Evolutionary conservation across 2,113 vertebrate genomes (phyloP), one percentile per base, ranked within the genome.

Genomic region (Notechis scutatus): DNA sequence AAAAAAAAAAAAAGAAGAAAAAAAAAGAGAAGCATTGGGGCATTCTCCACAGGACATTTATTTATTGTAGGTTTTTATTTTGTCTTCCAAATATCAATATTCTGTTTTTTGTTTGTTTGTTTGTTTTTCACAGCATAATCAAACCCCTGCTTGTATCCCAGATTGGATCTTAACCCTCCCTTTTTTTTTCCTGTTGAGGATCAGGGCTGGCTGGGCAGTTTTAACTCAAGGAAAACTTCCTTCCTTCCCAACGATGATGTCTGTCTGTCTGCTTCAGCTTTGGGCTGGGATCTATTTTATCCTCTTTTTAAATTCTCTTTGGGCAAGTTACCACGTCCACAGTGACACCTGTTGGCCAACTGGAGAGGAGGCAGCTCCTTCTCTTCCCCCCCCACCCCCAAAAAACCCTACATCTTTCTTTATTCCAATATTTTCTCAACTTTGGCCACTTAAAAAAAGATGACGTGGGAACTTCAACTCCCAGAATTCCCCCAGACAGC

Each of bases 1-100:
- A n/a, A n/a, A n/a, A n/a, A n/a, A n/a, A n/a, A n/a, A n/a, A n/a
- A n/a, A n/a, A n/a, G n/a, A n/a, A n/a, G n/a, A n/a, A n/a, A n/a
- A n/a, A n/a, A n/a, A n/a, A n/a, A n/a, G n/a, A n/a, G n/a, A n/a
- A n/a, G n/a, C n/a, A 92, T 34, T 26, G 95, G 93, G 92, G 88
- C 56, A 94, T 96, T 96, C 92, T 96, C 95, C 96, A 97, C 97
- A 97, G 93, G 91, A 94, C 91, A 94, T 92, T 89, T 95, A 93
- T 91, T 92, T 95, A 96, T 97, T 97, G 97, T 97, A 97, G 96
- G 95, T 97, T 90, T 69, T 86, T 81, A 15, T 69, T 50, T 15
- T n/a, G 6, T n/a, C 52, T 56, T 56, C 86, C 42, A 59, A 92
- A 92, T 90, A 12, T 85, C 64, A 50, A 56, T 15, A 1, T 18